Conservation (phyloP, 2,797 vertebrate genomes). For the Sylvilagus floridanus region DNA sequence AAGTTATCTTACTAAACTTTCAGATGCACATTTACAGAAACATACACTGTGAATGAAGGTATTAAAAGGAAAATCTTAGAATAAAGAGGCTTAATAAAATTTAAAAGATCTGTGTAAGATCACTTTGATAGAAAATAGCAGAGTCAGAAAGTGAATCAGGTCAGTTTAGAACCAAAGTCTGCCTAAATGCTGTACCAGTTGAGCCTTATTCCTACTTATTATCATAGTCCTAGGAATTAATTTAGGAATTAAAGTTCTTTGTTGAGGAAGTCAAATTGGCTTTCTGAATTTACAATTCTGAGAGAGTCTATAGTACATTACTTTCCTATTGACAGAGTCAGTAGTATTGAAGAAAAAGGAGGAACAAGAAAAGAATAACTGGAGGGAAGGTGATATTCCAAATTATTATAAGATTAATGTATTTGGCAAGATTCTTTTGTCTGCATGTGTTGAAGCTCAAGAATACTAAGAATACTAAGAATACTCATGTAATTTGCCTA, state of each 20-base stretch:
- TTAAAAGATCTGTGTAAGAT: background rate
- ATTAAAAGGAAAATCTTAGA: background rate
- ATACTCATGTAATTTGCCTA: background rate
- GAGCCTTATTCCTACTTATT: constrained; percentile 11
- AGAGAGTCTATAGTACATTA: background rate
- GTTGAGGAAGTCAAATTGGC: background rate
- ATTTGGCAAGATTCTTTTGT: constrained; percentile 14
- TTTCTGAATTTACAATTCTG: constrained; percentile 15
- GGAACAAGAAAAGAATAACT: background rate
- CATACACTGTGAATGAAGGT: background rate
- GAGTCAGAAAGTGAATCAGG: constrained; percentile 35
- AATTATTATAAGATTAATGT: constrained; percentile 34
- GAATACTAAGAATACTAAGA: background rate
- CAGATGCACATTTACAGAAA: constrained; percentile 24
- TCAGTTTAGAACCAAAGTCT: constrained; percentile 17
- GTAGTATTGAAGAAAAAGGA: background rate
- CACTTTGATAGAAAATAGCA: background rate
- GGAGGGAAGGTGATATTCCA: background rate
- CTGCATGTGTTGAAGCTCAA: constrained; percentile 24
- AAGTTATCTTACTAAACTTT: constrained; percentile 23
- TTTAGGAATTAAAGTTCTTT: constrained; percentile 30
- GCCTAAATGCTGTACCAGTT: background rate
- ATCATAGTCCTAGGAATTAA: background rate
- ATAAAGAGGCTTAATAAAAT: background rate
- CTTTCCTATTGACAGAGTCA: background rate